Base-by-base conservation (phyloP, 2,888 invertebrate species). In the Macaria liturata region DNA sequence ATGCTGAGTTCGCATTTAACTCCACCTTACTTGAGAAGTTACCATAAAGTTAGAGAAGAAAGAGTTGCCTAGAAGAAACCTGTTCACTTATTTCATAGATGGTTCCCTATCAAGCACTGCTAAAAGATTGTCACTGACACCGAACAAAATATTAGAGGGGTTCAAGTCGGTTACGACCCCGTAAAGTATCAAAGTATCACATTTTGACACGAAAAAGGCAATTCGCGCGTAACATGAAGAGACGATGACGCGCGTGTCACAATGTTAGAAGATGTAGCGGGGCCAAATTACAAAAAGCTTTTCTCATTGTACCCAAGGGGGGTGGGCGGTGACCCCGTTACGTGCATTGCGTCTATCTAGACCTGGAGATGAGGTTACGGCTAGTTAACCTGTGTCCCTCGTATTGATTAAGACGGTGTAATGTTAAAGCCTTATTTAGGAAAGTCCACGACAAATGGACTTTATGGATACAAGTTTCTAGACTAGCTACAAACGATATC, bases 271-370 rank as follows among this genome's bases (percentile, higher is more conserved):
- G 67, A 74, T 71, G 67, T 70, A 67, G 67, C 68, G 61, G 65
- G 67, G 72, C 70, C 70, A 75, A 78, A 80, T 83, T 78, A 76
- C 80, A 73, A 80, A 84, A 86, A 81, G 78, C 80, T 84, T 83
- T 83, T 69, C 70, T 70, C 72, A 69, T 42, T 81, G 80, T 76
- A 74, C 74, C 75, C 71, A 65, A 69, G 66, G 75, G 80, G 77
- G 81, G 78, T 74, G 74, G 39, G 32, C 32, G 46, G 45, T 76
- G 79, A 72, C 82, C 83, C 79, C 79, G 71, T 83, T 86, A 71
- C 69, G 69, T 67, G 66, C 34, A 32, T 3, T 61, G 76, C 76
- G 81, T 83, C 78, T 76, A 72, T 76, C 72, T 75, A 78, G 69
- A 71, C 69, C 64, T 70, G 68, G 73, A 64, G 72, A 72, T 81